Evolutionary conservation across 23 tunicate genomes (phyloP).

Genomic region (Styela clava): DNA sequence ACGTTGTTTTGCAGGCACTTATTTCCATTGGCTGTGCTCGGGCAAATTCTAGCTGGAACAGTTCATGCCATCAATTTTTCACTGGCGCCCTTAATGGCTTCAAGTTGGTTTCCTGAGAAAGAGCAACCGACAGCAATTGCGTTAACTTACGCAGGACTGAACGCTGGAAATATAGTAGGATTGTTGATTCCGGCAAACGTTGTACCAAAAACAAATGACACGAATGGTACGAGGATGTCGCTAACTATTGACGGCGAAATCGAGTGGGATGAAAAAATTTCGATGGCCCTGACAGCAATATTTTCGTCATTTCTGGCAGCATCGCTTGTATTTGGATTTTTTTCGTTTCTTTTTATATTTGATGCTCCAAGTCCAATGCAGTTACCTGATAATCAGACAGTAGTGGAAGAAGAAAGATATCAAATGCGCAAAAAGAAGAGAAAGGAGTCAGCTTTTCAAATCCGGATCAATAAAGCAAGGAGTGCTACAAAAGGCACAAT

Average conservation of each 20-base stretch:
- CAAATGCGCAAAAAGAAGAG: not conserved
- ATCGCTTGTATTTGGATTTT: not conserved
- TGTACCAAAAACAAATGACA: not conserved
- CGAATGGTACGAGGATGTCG: not conserved
- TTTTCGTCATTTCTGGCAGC: conserved; percentile 6
- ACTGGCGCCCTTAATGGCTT: not conserved
- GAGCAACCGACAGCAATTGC: not conserved
- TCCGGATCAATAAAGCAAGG: not conserved
- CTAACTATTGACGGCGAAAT: not conserved
- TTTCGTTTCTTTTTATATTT: conserved; percentile 5
- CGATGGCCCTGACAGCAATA: not conserved
- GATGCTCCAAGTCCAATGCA: not conserved
- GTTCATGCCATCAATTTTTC: conserved; percentile 17
- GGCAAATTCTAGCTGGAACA: conserved; percentile 13
- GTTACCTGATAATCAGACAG: not conserved
- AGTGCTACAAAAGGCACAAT: not conserved
- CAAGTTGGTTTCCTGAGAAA: conserved; percentile 18
- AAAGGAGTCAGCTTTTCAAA: not conserved
- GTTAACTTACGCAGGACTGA: conserved; percentile 1
- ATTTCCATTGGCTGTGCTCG: conserved; percentile 7
- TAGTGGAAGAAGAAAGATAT: not conserved
- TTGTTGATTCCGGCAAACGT: conserved; percentile 5
- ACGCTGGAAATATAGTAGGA: conserved; percentile 16
- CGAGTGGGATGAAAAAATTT: not conserved
- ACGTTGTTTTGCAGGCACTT: not conserved